Percentiles rank a stretch among this genome's conserved stretches.
These are phyloP conservation scores for Tenthredo livida DNA, from an alignment of 2,888 invertebrate genomes.

Conservation along the genomic window DNA sequence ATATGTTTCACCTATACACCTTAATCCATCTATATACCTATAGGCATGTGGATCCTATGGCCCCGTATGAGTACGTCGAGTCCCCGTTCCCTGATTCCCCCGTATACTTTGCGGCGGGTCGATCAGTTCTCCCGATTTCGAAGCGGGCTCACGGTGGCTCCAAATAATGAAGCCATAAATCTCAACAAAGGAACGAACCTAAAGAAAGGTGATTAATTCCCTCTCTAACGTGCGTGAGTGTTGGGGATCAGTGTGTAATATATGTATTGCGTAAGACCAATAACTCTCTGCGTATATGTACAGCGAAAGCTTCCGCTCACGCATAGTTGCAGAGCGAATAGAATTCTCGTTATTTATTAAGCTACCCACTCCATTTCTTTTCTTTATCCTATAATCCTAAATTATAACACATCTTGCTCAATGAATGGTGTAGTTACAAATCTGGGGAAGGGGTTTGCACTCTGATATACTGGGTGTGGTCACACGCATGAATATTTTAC, in stretches of 20 bases:
- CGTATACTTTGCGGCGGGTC: conserved; percentile 27
- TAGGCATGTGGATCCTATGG: background rate
- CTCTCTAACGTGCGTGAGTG: conserved; percentile 32
- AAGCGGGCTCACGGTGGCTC: conserved; percentile 40
- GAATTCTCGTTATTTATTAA: conserved; percentile 45
- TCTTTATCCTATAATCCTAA: conserved; percentile 48
- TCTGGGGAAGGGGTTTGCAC: conserved; percentile 2
- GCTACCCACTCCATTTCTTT: conserved; percentile 46
- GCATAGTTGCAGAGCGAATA: conserved; percentile 25
- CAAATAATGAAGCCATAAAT: conserved; percentile 52
- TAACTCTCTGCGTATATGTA: conserved; percentile 38
- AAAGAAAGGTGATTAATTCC: conserved; percentile 50
- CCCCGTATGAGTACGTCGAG: background rate
- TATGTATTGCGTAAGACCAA: conserved; percentile 40
- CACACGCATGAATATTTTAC: background rate
- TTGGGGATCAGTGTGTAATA: conserved; percentile 23
- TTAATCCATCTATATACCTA: background rate
- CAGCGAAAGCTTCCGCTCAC: conserved; percentile 39
- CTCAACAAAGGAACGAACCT: conserved; percentile 41
- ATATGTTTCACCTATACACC: conserved; percentile 23
- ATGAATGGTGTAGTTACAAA: conserved; percentile 2
- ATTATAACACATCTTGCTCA: conserved; percentile 47
- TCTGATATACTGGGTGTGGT: conserved; percentile 28
- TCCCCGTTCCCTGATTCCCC: conserved; percentile 8
- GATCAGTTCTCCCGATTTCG: conserved; percentile 48